These are phyloP conservation scores for Marasmarcha lunaedactyla DNA, from an alignment of 2,888 invertebrate species.

Conservation along the genomic window DNA sequence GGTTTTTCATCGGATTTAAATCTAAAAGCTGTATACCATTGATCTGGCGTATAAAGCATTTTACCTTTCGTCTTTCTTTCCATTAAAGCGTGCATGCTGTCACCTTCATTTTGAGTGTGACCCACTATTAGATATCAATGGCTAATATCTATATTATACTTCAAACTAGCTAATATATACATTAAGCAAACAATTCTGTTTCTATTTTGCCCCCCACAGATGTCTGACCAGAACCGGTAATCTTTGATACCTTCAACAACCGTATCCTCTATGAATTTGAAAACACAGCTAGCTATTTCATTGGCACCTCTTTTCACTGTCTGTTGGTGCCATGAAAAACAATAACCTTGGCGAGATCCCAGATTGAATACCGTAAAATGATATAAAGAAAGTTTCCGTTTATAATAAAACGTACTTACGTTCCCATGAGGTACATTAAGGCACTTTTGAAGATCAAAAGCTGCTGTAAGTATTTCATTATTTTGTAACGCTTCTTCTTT, in stretches of 20 bases:
- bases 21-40: too few species aligned
- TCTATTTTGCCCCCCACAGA: not conserved
- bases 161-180: not conserved
- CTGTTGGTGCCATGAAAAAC: not conserved
- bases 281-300: conserved; percentile 4
- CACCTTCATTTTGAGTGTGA: not conserved
- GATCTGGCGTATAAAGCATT: not conserved
- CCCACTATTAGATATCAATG: conserved; percentile 3
- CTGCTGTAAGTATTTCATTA: not conserved
- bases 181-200: not conserved
- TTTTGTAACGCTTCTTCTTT: not conserved
- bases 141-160: conserved; percentile 2
- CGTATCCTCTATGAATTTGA: conserved; percentile 5
- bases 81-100: conserved; percentile 2
- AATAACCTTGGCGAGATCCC: conserved; percentile 1
- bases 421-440: not conserved
- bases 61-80: conserved; percentile 4
- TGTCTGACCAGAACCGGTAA: conserved; percentile 5
- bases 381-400: conserved; percentile 1
- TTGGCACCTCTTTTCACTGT: conserved; percentile 1
- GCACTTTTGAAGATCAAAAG: conserved; percentile 1
- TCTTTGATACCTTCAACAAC: too few species aligned
- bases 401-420: conserved; percentile 3
- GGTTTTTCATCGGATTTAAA: too few species aligned
- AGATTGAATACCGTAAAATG: conserved; percentile 1